Base-by-base conservation (phyloP, 1,140 invertebrate genomes). In the Manduca sexta region DNA sequence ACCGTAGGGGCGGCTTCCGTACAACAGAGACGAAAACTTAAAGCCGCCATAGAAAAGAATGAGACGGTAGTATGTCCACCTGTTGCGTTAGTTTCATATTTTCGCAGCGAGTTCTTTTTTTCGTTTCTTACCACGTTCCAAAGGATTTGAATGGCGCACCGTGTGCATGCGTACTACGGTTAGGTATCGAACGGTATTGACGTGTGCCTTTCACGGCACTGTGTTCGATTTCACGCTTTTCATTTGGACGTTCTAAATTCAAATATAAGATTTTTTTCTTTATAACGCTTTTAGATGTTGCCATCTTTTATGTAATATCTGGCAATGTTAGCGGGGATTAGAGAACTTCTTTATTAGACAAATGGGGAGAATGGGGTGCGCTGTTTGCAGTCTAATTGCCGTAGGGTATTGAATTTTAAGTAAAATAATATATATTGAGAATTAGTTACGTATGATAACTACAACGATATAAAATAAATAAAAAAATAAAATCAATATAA, bases 31-130 rank as follows among this genome's bases (percentile, higher is more conserved):
- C 65, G 69, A 62, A 26, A 63, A 75, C 75, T 79, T 73, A 68
- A 65, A 74, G 58, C 47, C 49, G 8, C 58, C 59, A 55, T 76
- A 81, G 75, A 82, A 82, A 83, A 85, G 82, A 85, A 83, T 80
- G 82, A 85, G 82, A 85, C 72, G 74, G 71, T 60, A 48, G 55
- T 77, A 82, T 74, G 71, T 85, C 72, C 77, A 85, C 82, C 82
- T 85, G 82, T 85, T 83, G 82, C 82, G 69, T 60, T 70, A 57
- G 64, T 73, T 68, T 72, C 64, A 70, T 72, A 78, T 81, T 81
- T 84, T 80, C 69, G 67, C 71, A 65, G 62, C 68, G 53, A 47
- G 39, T 34, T 70, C 72, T 71, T 81, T 84, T 80, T 82, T 84
- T 78, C 72, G 64, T 79, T 69, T 76, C 79, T 80, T 80, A 67